Evolutionary conservation across 2,797 vertebrate species (phyloP).

Genomic region (Halcyon chelicuti): DNA sequence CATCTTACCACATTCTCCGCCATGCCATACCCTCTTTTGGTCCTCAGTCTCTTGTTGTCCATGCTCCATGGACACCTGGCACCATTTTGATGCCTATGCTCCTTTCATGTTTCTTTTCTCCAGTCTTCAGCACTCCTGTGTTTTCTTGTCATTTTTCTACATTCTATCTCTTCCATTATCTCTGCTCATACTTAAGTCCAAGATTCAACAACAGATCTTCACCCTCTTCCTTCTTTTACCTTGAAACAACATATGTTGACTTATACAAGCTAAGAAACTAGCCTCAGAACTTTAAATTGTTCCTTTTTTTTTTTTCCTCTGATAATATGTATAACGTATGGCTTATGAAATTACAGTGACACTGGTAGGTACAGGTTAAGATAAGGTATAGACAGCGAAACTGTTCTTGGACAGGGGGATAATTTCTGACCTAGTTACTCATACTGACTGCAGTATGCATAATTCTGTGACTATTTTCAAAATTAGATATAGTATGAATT

Average conservation of each 20-base stretch:
- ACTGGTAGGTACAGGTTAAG: background rate
- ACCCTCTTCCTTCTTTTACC: background rate
- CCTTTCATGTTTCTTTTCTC: background rate
- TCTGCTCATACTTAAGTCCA: rapidly evolving
- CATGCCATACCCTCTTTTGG: background rate
- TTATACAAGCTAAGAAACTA: background rate
- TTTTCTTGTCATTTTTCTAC: background rate
- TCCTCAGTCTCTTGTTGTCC: background rate
- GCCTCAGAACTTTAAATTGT: background rate
- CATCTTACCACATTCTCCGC: background rate
- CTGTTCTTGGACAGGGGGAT: background rate
- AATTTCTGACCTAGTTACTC: background rate
- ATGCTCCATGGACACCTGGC: background rate
- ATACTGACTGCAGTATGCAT: background rate
- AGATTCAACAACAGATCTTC: background rate
- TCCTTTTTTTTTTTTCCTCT: background rate
- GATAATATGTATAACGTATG: rapidly evolving
- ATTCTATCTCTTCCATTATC: background rate
- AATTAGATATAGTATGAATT: background rate
- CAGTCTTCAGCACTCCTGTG: background rate
- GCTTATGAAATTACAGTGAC: background rate
- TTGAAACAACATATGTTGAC: background rate
- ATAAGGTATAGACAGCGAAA: background rate
- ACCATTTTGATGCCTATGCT: background rate
- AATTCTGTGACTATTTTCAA: background rate